A percentile compares a stretch with the other conserved stretches of the same genome.
These are phyloP conservation scores for Astyanax mexicanus DNA, from an alignment of 2,797 vertebrate species.

Conservation along the genomic window DNA sequence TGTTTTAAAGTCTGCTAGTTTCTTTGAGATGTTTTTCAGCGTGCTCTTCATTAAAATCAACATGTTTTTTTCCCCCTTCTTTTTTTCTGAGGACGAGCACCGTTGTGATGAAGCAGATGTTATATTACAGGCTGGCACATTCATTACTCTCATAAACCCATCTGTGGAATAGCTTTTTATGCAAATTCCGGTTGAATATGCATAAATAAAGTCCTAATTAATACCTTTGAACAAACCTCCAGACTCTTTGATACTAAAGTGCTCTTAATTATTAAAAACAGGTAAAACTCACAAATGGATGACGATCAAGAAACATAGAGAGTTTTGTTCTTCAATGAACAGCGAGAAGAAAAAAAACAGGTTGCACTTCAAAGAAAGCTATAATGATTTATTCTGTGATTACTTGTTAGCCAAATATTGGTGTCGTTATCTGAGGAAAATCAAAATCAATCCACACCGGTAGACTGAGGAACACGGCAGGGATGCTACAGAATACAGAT, in stretches of 20 bases:
- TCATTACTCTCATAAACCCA: slow-evolving; percentile 87
- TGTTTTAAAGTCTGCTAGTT: slow-evolving; percentile 55
- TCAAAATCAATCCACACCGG: slow-evolving; percentile 5
- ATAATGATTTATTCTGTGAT: background rate
- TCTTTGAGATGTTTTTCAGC: slow-evolving; percentile 74
- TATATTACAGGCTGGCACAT: slow-evolving; percentile 82
- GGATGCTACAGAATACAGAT: too few species aligned
- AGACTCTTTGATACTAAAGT: slow-evolving; percentile 79
- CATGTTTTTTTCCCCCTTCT: slow-evolving; percentile 64
- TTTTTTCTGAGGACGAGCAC: slow-evolving; percentile 69
- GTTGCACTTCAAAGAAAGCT: slow-evolving; percentile 20
- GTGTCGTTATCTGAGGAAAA: slow-evolving; percentile 8
- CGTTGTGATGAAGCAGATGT: slow-evolving; percentile 87
- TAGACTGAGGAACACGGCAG: background rate
- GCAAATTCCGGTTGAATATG: slow-evolving; percentile 82
- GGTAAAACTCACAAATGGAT: slow-evolving; percentile 74
- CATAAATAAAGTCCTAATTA: slow-evolving; percentile 88
- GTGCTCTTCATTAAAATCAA: slow-evolving; percentile 62
- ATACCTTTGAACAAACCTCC: slow-evolving; percentile 82
- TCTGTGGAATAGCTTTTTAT: slow-evolving; percentile 87
- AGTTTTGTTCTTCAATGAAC: slow-evolving; percentile 54
- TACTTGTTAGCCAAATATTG: slow-evolving; percentile 12
- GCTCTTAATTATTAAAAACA: slow-evolving; percentile 78
- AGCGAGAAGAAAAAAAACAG: slow-evolving; percentile 17
- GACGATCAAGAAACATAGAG: slow-evolving; percentile 57